A percentile compares a stretch with the other conserved stretches of the same genome.
phyloP scores from a whole-genome alignment of 2,113 vertebrate genomes.

The Dissostichus mawsoni region DNA sequence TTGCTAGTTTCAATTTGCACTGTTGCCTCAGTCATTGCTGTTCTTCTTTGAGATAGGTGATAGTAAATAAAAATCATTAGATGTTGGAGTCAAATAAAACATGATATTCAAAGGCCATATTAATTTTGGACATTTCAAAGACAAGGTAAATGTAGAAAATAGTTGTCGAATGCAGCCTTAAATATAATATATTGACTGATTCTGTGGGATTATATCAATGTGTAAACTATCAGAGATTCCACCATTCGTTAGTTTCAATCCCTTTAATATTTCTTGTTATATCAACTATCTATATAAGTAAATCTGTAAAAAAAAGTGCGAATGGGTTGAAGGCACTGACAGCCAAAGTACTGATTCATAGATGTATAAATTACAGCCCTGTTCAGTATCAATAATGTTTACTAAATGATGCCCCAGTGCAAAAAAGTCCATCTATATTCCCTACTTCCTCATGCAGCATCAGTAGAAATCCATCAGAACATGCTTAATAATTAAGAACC shows the following conservation, averaged over 20 bases:
- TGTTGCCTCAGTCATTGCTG: background rate
- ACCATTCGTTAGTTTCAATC: no score
- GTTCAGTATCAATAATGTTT: background rate
- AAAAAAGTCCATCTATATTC: background rate
- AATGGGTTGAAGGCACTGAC: no score
- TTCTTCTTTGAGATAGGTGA: background rate
- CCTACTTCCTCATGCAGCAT: slow-evolving; percentile 22
- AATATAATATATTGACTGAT: background rate
- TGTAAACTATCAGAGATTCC: background rate
- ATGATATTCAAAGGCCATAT: background rate
- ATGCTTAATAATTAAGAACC: slow-evolving; percentile 72
- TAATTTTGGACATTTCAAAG: background rate
- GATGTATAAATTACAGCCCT: background rate
- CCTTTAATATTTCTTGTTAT: background rate
- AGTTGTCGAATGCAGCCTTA: background rate
- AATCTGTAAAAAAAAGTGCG: no score
- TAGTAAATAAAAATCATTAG: background rate
- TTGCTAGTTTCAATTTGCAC: background rate
- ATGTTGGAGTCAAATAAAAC: no score
- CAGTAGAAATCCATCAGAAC: slow-evolving; percentile 31
- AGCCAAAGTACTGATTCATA: background rate
- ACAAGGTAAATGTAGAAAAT: background rate
- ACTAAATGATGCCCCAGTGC: background rate
- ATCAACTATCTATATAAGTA: no score
- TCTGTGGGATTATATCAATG: no score